These are phyloP conservation scores for Hymenopus coronatus DNA, from an alignment of 2,888 invertebrate species.

Conservation along the genomic window DNA sequence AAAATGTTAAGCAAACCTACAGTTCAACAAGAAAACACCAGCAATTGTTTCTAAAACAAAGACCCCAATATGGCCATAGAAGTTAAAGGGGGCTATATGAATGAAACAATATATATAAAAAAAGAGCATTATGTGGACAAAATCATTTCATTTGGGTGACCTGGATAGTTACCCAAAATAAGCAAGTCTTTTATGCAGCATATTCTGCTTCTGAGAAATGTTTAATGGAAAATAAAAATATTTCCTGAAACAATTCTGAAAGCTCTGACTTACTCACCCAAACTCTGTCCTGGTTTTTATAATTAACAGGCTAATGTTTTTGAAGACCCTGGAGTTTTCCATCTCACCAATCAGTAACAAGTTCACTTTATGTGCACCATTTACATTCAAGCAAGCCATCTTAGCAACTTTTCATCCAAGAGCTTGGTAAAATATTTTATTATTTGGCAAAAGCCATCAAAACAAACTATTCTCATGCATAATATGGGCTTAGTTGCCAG, in stretches of 20 bases:
- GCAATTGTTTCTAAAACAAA: too few relatives aligned
- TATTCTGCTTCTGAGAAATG: neutral
- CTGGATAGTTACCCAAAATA: too few relatives aligned
- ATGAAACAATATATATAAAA: too few relatives aligned
- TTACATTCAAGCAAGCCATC: slow-evolving; percentile 41
- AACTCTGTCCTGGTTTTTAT: slow-evolving; percentile 30
- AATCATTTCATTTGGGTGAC: neutral
- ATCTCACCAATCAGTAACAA: slow-evolving; percentile 36
- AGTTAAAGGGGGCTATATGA: too few relatives aligned
- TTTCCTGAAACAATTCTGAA: neutral
- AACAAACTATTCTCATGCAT: slow-evolving; percentile 21
- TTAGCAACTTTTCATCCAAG: slow-evolving; percentile 37
- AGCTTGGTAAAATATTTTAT: slow-evolving; percentile 38
- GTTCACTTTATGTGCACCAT: slow-evolving; percentile 37
- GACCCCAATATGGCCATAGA: too few relatives aligned
- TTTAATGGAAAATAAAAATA: neutral
- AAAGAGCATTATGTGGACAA: neutral
- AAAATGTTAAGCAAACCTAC: too few relatives aligned
- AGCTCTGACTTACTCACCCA: neutral
- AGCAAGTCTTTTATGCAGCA: neutral
- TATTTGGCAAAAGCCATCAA: slow-evolving; percentile 19
- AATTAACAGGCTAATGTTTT: slow-evolving; percentile 35
- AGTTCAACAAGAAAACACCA: too few relatives aligned
- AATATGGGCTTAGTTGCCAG: slow-evolving; percentile 14
- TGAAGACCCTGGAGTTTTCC: neutral